A percentile compares a stretch with the other conserved stretches of the same genome.
These are phyloP conservation scores for Cladorhizidae sp. DNA, from an alignment of 37 sponge, comb jelly and placozoan species.

Conservation along the genomic window DNA sequence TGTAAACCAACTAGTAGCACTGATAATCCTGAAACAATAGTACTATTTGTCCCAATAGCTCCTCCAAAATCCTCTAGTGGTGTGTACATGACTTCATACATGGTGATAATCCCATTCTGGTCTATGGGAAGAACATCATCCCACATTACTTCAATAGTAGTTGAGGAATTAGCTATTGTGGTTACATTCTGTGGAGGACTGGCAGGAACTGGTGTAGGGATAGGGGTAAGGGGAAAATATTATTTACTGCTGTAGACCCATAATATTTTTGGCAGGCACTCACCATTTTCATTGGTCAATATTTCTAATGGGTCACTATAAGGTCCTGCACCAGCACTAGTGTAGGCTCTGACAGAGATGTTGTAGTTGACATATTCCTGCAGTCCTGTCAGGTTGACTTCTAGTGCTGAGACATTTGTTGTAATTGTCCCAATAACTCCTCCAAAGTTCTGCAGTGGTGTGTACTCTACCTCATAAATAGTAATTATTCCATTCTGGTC, in stretches of 20 bases:
- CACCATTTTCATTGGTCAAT: conserved; percentile 16
- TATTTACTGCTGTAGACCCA: too few relatives aligned
- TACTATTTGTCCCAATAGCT: not conserved
- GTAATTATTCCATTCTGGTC: too few relatives aligned
- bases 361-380: conserved; percentile 25
- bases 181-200: too few relatives aligned
- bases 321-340: conserved; percentile 22
- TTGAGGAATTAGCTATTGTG: conserved; percentile 37
- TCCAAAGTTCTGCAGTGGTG: conserved; percentile 4
- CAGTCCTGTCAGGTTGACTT: not conserved
- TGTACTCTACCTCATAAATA: too few relatives aligned
- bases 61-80: conserved; percentile 20
- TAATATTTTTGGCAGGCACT: not conserved
- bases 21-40: conserved; percentile 1
- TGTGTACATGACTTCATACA: conserved; percentile 26
- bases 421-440: too few relatives aligned
- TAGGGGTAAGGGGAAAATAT: too few relatives aligned
- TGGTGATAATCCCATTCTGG: too few relatives aligned
- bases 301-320: conserved; percentile 4
- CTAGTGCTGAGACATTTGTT: not conserved
- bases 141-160: conserved; percentile 26
- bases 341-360: conserved; percentile 32
- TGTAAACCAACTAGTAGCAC: conserved; percentile 6
- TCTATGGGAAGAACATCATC: conserved; percentile 25
- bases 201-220: conserved; percentile 1